A percentile compares a stretch with the other conserved stretches of the same genome.
phyloP scores from a whole-genome alignment of 2,888 invertebrate genomes.

The Hemicrepidius hirtus region DNA sequence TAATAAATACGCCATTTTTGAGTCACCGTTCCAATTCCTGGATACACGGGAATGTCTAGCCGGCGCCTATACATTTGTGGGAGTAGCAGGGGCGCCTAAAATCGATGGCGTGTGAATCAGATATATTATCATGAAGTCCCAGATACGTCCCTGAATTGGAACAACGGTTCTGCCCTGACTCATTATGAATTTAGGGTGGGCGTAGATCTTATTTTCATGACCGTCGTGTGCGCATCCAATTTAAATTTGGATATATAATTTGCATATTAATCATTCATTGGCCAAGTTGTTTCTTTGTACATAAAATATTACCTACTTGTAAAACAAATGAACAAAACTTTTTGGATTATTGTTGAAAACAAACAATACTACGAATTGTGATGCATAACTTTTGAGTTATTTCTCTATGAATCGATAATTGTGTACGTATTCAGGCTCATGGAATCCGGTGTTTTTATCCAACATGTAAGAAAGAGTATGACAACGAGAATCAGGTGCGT shows the following conservation, averaged over 20 bases:
- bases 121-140: conserved; percentile 6
- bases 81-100: conserved; percentile 34
- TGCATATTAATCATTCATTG: conserved; percentile 34
- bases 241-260: conserved; percentile 34
- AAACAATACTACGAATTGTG: conserved; percentile 8
- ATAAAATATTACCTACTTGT: background rate
- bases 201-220: conserved; percentile 37
- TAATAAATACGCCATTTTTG: conserved; percentile 36
- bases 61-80: conserved; percentile 19
- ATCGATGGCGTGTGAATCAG: conserved; percentile 22
- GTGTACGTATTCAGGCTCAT: no score
- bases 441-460: no score
- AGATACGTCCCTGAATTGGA: conserved; percentile 16
- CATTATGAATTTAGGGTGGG: conserved; percentile 34
- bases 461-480: no score
- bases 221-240: conserved; percentile 30
- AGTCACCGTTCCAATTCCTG: conserved; percentile 32
- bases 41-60: conserved; percentile 21
- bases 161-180: conserved; percentile 25
- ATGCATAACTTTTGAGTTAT: background rate
- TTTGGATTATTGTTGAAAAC: background rate
- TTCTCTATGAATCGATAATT: background rate
- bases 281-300: conserved; percentile 8
- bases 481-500: no score
- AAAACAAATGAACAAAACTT: background rate